Percentiles rank a stretch among this genome's conserved stretches.
Evolutionary conservation across 2,797 vertebrate species (phyloP).

Genomic region (Anabas testudineus): DNA sequence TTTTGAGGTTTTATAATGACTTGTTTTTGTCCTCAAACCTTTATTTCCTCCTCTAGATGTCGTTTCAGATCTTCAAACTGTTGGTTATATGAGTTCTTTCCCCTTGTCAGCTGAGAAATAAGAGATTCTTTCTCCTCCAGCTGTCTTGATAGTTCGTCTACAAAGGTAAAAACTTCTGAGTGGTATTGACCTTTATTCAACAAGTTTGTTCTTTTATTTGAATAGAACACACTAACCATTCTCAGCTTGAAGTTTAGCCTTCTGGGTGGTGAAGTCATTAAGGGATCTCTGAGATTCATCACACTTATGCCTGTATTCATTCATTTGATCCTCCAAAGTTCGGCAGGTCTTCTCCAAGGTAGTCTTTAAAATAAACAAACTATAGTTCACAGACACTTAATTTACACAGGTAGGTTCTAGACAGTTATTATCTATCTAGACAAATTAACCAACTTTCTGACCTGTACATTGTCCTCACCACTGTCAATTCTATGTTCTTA

Average conservation of each 20-base stretch:
- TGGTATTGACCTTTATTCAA: neutral
- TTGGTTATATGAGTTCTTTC: conserved; percentile 87
- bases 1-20: neutral
- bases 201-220: neutral
- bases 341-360: conserved; percentile 88
- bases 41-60: conserved; percentile 89
- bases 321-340: conserved; percentile 89
- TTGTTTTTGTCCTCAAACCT: conserved; percentile 66
- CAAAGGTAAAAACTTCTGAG: neutral
- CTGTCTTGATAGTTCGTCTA: conserved; percentile 86
- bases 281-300: conserved; percentile 81
- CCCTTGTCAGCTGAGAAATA: conserved; percentile 86
- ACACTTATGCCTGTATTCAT: conserved; percentile 84
- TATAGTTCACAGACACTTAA: conserved; percentile 42
- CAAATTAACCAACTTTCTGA: too few species aligned
- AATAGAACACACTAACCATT: conserved; percentile 75
- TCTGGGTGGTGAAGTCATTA: conserved; percentile 86
- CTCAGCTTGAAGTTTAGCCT: conserved; percentile 89
- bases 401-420: neutral
- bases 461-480: too few species aligned
- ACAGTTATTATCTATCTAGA: neutral
- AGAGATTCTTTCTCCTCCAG: conserved; percentile 88
- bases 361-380: conserved; percentile 77
- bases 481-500: too few species aligned
- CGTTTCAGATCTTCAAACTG: conserved; percentile 90